Evolutionary conservation across 2,113 vertebrate genomes (phyloP).

Genomic region (Procavia capensis): DNA sequence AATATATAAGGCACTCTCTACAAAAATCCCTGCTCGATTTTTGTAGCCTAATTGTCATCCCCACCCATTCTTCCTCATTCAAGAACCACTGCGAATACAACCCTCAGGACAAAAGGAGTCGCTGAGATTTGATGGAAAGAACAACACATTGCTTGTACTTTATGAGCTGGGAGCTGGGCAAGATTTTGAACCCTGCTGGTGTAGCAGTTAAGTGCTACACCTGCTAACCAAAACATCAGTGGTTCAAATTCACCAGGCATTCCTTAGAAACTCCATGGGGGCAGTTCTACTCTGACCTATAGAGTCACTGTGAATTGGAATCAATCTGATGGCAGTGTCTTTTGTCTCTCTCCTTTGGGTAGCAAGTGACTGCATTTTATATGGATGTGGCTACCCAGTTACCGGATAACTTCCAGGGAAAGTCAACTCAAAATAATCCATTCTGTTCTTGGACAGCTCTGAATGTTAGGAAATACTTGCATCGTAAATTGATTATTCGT

Average conservation of each 20-base stretch:
- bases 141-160: background rate
- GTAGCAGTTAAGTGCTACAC: too few relatives aligned
- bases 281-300: too few relatives aligned
- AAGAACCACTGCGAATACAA: background rate
- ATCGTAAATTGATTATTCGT: background rate
- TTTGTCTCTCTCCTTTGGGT: background rate
- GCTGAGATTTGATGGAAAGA: background rate
- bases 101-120: background rate
- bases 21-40: background rate
- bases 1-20: background rate
- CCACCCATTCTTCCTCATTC: background rate
- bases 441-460: background rate
- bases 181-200: background rate
- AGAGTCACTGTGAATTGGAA: too few relatives aligned
- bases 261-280: too few relatives aligned
- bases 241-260: too few relatives aligned
- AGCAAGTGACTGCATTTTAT: background rate
- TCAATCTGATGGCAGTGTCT: too few relatives aligned
- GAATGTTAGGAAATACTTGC: background rate
- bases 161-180: background rate
- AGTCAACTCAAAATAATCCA: background rate
- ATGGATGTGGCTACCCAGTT: background rate
- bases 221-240: too few relatives aligned
- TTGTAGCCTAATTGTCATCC: background rate
- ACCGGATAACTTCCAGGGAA: background rate